Evolutionary conservation across 2,888 invertebrate species (phyloP), one percentile per base, ranked within the genome.

Genomic region (Cyaniris semiargus): DNA sequence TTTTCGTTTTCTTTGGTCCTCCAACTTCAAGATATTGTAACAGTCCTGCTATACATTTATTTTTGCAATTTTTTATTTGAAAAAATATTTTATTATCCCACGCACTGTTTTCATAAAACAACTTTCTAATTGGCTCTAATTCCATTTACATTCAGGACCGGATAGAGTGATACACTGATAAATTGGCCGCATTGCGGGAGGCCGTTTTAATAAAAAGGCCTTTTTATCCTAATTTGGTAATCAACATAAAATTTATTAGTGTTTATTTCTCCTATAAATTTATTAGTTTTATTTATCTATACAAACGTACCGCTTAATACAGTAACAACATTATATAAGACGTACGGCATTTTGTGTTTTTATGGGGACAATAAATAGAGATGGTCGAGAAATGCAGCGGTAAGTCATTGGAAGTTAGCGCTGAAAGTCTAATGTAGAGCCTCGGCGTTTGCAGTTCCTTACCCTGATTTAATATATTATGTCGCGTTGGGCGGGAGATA

Each of bases 391-490:
- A 48, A 74, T 74, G 53, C 48, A 48, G 21, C 72, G 72, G 74
- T 53, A 23, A 74, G 27, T 74, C 53, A 74, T 53, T 15, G 71
- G 34, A 72, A 66, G 31, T 48, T 27, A 48, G 74, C 18, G 27
- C 23, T 71, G 71, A 71, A 71, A 71, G 38, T 38, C n/a, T 38
- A 21, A 70, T 70, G 70, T 70, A 70, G 38, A 27, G 48, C 48
- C 74, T 53, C 23, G 27, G 27, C 15, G 44, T 27, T 53, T 15
- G 27, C 44, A 53, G 74, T 74, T 27, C 74, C 74, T 74, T 53
- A 74, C 74, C 53, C 44, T 72, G 72, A 72, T 53, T 53, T 74
- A 74, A 74, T 74, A 53, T 53, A 74, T 74, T 53, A 74, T 74
- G 74, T 74, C 44, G 48, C 53, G 53, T 23, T 74, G 48, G 74